Evolutionary conservation across 2,888 invertebrate genomes (phyloP).

Genomic region (Microplitis manilae): DNA sequence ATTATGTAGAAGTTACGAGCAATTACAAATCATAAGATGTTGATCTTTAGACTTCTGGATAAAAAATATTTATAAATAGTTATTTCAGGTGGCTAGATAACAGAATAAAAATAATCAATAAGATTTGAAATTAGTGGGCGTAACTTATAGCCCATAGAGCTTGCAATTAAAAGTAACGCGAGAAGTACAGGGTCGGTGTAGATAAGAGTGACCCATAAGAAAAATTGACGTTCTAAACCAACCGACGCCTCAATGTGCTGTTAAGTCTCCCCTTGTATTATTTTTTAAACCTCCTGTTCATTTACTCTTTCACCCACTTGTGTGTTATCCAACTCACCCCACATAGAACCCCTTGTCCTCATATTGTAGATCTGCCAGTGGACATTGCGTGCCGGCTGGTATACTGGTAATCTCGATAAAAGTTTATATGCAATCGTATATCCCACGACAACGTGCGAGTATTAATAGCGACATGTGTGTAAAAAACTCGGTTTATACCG

Average conservation of each 20-base stretch:
- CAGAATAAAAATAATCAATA: conserved; percentile 37
- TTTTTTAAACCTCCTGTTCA: not conserved
- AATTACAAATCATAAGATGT: too few species aligned
- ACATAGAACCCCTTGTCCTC: conserved; percentile 13
- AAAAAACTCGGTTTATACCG: not conserved
- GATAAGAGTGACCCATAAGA: conserved; percentile 67
- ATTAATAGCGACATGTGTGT: conserved; percentile 25
- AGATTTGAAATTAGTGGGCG: conserved; percentile 52
- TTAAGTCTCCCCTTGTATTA: not conserved
- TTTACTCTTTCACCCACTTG: not conserved
- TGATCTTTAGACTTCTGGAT: too few species aligned
- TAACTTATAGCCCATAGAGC: conserved; percentile 57
- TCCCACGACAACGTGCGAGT: conserved; percentile 31
- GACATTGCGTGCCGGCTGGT: conserved; percentile 57
- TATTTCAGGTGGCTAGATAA: not conserved
- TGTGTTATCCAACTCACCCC: not conserved
- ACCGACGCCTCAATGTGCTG: conserved; percentile 37
- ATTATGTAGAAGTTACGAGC: too few species aligned
- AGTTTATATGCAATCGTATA: conserved; percentile 61
- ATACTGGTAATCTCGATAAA: conserved; percentile 63
- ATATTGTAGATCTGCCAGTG: conserved; percentile 5
- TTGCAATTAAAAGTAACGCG: conserved; percentile 67
- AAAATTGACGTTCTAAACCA: conserved; percentile 63
- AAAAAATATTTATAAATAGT: too few species aligned
- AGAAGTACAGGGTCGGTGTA: conserved; percentile 56